Evolutionary conservation across 2,888 invertebrate species (phyloP), one percentile per base, ranked within the genome.

Genomic region (Scaptomyza flava): DNA sequence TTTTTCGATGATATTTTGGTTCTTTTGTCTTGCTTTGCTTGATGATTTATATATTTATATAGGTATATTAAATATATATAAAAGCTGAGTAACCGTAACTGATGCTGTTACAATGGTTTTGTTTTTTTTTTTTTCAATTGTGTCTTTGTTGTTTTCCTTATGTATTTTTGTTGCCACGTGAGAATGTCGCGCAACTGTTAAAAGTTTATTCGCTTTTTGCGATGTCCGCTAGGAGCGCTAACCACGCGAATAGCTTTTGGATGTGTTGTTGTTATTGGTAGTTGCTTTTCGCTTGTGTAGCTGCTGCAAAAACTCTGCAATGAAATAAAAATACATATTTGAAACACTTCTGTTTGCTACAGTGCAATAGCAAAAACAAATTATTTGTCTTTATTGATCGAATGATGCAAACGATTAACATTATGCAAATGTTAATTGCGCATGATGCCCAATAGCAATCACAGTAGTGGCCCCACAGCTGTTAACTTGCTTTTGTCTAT

Each of bases 191-290:
- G 68, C 64, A 70, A 78, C 67, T 81, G 69, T 48, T 34, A 60
- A 57, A 68, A 78, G 53, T 71, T 6, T 54, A 33, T 69, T 71
- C 30, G 67, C 78, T 65, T 68, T 66, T 65, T 77, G 75, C 77
- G 68, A 72, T 76, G 73, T 77, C 73, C 77, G 79, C 77, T 74
- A 60, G 59, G 60, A 63, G 67, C 77, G 75, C 75, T 62, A 61
- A 73, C 69, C 68, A 77, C 63, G 77, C 74, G 52, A 60, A 63
- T 45, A 48, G 59, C 50, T 48, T 17, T 17, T 50, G n/a, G 33
- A 50, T 20, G 17, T 52, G 34, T 31, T 60, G 42, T 59, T 60
- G 31, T 9, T 58, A 27, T 38, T 53, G 50, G 12, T 68, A 11
- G 46, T 46, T 52, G 30, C 20, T 62, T 6, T 66, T 59, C 12